Conservation (phyloP, 2,888 invertebrate species). For the Acleris laterana region DNA sequence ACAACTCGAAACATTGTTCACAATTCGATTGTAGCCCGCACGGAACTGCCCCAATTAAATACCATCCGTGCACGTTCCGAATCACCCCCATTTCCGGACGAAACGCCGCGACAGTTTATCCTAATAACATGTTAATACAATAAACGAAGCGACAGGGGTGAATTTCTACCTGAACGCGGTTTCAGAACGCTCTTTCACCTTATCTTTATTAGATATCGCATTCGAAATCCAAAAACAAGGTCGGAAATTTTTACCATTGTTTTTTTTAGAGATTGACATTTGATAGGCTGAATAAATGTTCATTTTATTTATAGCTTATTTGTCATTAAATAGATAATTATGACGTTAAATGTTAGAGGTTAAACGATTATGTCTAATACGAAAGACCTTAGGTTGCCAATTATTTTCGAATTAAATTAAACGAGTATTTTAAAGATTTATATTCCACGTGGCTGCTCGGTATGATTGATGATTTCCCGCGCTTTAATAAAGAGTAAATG, state of each 20-base stretch:
- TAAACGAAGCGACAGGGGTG: slow-evolving; percentile 46
- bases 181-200: slow-evolving; percentile 59
- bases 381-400: slow-evolving; percentile 9
- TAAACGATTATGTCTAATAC: slow-evolving; percentile 9
- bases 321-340: slow-evolving; percentile 33
- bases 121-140: slow-evolving; percentile 72
- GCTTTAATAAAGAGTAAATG: slow-evolving; percentile 16
- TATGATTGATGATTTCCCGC: slow-evolving; percentile 24
- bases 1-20: slow-evolving; percentile 48
- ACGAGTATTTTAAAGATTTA: slow-evolving; percentile 16
- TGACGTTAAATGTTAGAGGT: slow-evolving; percentile 22
- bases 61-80: slow-evolving; percentile 46
- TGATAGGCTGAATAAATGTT: slow-evolving; percentile 27
- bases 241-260: slow-evolving; percentile 37
- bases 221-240: slow-evolving; percentile 44
- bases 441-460: slow-evolving; percentile 1
- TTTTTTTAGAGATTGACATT: slow-evolving; percentile 35
- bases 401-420: slow-evolving; percentile 28
- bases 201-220: slow-evolving; percentile 63
- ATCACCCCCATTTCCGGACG: slow-evolving; percentile 57
- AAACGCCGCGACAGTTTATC: slow-evolving; percentile 65
- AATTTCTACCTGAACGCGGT: slow-evolving; percentile 54
- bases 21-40: slow-evolving; percentile 46
- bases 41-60: slow-evolving; percentile 47
- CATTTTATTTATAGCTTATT: slow-evolving; percentile 33